Base-by-base conservation (phyloP, 2,888 invertebrate species). In the Anaspis maculata region DNA sequence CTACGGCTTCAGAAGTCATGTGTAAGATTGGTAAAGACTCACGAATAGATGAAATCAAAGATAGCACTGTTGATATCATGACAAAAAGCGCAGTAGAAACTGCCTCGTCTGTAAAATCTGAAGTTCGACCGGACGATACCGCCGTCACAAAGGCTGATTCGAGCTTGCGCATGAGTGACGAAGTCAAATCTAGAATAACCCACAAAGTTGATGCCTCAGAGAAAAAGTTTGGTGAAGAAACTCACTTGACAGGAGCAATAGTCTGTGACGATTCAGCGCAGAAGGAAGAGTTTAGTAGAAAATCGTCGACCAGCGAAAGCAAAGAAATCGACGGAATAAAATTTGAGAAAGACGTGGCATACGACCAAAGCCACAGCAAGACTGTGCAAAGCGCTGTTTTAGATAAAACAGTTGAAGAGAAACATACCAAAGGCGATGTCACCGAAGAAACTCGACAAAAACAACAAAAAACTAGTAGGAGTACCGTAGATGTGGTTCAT, bases 271-370 rank as follows among this genome's bases (percentile, higher is more conserved):
- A 56, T 37, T 25, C 37, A 11, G 37, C 30, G 15, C 37, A 42
- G 30, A 39, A 46, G 39, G 38, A 41, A 32, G 33, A 44, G 27
- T 41, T 41, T 16, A 40, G 7, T 40, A 41, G 30, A 41, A 41
- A 34, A 44, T 46, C 21, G 9, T 39, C 45, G 34, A 48, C 41
- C n/a, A 54, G 49, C 34, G 52, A 53, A 41, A 46, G 41, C 27
- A 58, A 48, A 45, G 39, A 48, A 10, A 38, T 36, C 12, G 52
- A 50, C 9, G 59, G 56, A 35, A 49, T 51, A 5, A 41, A 27
- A 2, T 13, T 35, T 3, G 32, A 29, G 12, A 25, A 34, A 15
- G 32, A 41, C 32, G n/a, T n/a, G n/a, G n/a, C n/a, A n/a, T n/a
- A n/a, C n/a, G n/a, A n/a, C n/a, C n/a, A n/a, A n/a, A n/a, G n/a